A percentile compares a stretch with the other conserved stretches of the same genome.
Conservation (phyloP, 2,888 invertebrate genomes). For the Acheta domesticus region DNA sequence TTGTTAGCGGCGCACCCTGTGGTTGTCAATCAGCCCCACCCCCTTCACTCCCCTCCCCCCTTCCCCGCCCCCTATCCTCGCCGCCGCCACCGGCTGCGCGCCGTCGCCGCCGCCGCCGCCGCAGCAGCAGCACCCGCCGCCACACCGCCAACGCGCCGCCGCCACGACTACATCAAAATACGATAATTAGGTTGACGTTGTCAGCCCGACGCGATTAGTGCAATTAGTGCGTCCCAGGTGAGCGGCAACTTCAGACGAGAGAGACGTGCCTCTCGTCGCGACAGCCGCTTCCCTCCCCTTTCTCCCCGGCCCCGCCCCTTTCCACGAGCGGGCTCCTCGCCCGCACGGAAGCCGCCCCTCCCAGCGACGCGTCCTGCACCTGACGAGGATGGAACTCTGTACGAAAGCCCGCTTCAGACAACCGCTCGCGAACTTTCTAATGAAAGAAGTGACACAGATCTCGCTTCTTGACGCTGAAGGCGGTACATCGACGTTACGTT, state of each 20-base stretch:
- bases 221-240: constrained; percentile 28
- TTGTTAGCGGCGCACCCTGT: constrained; percentile 28
- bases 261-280: constrained; percentile 20
- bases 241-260: constrained; percentile 22
- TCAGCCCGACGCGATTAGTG: constrained; percentile 39
- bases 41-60: not conserved
- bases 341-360: not conserved
- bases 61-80: not conserved
- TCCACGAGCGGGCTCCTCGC: not conserved
- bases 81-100: too few species aligned
- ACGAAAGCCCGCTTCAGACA: too few species aligned
- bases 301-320: not conserved
- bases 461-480: too few species aligned
- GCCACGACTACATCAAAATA: constrained; percentile 37
- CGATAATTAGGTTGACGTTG: constrained; percentile 48
- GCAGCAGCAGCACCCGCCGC: not conserved
- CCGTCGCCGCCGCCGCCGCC: constrained; percentile 19
- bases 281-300: not conserved
- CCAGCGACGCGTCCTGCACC: not conserved
- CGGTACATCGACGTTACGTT: too few species aligned
- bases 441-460: too few species aligned
- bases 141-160: not conserved
- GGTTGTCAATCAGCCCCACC: constrained; percentile 30
- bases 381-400: too few species aligned
- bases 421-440: too few species aligned